These are phyloP conservation scores for Macrocentrus cingulum DNA, from an alignment of 1,140 invertebrate species.

Conservation along the genomic window DNA sequence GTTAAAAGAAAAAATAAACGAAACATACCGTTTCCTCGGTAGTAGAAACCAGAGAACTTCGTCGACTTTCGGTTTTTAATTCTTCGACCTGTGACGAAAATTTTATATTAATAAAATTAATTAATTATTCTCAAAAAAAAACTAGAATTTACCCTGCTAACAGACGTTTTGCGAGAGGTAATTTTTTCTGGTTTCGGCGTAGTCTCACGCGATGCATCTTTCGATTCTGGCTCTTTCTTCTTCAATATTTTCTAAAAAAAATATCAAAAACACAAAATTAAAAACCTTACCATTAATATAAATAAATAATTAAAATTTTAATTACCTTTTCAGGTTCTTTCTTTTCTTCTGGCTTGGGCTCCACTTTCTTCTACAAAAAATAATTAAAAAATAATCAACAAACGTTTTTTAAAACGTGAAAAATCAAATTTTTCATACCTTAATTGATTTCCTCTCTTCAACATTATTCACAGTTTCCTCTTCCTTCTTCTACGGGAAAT, in stretches of 20 bases:
- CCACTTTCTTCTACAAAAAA: conserved; percentile 44
- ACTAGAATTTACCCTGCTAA: conserved; percentile 41
- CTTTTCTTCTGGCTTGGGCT: conserved; percentile 45
- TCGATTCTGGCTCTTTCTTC: conserved; percentile 45
- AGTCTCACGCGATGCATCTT: conserved; percentile 41
- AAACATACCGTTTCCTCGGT: conserved; percentile 47
- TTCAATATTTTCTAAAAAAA: conserved; percentile 30
- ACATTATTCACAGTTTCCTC: conserved; percentile 58
- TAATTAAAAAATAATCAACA: conserved; percentile 22
- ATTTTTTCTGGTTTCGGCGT: conserved; percentile 45
- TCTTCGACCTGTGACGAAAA: conserved; percentile 44
- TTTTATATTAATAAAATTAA: too few relatives aligned
- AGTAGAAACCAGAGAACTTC: conserved; percentile 48
- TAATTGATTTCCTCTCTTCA: conserved; percentile 47
- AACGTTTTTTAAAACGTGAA: conserved; percentile 5
- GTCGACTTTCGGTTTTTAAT: conserved; percentile 51
- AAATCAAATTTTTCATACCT: conserved; percentile 36
- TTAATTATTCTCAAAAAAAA: too few relatives aligned
- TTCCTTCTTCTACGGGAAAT: conserved; percentile 46
- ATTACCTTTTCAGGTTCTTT: conserved; percentile 48
- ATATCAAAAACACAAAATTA: conserved; percentile 8
- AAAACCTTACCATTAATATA: conserved; percentile 15
- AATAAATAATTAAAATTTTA: background rate
- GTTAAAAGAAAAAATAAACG: background rate
- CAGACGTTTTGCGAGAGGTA: conserved; percentile 43